Evolutionary conservation across 2,888 invertebrate genomes (phyloP).

Genomic region (Pristionchus arcanus): DNA sequence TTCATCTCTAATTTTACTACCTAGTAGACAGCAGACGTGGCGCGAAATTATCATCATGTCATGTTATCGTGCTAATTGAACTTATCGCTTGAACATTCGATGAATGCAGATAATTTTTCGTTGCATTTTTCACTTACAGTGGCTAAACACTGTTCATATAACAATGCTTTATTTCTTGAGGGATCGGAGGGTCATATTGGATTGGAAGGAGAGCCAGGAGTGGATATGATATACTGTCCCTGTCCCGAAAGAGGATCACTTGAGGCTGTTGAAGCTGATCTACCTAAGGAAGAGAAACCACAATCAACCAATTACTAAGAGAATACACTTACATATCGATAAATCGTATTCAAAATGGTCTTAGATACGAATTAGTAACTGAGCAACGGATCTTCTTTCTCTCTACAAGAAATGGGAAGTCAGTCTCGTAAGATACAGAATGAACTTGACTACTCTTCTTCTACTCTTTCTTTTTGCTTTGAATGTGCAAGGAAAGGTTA

Average conservation of each 20-base stretch:
- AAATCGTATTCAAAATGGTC: not conserved
- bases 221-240: slow-evolving; percentile 3
- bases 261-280: not conserved
- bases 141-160: not conserved
- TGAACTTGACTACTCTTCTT: not conserved
- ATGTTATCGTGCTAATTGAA: not conserved
- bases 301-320: not conserved
- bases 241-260: slow-evolving; percentile 41
- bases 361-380: not conserved
- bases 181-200: slow-evolving; percentile 49
- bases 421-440: not conserved
- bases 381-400: not conserved
- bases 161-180: not conserved
- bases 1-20: not conserved
- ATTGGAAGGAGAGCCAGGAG: slow-evolving; percentile 44
- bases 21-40: not conserved
- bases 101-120: not conserved
- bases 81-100: no score
- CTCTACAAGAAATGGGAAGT: not conserved
- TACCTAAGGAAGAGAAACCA: slow-evolving; percentile 41
- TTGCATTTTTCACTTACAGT: not conserved
- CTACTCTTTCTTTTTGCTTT: not conserved
- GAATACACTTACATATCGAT: not conserved
- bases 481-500: not conserved
- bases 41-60: not conserved